These are phyloP conservation scores for Thelaira solivaga DNA, from an alignment of 2,888 invertebrate species.

Conservation along the genomic window DNA sequence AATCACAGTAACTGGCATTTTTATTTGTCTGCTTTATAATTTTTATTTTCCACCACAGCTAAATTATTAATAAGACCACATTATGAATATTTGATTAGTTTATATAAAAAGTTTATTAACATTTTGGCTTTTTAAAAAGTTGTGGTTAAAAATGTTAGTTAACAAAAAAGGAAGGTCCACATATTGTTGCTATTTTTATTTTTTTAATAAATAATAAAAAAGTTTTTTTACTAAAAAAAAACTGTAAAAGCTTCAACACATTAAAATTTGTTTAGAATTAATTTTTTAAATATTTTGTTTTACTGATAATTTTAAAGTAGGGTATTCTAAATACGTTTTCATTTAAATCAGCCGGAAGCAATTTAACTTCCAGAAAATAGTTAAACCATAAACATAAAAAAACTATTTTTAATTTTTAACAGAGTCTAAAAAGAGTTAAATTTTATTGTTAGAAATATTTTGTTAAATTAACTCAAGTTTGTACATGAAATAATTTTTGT, in stretches of 20 bases:
- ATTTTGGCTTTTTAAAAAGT: constrained; percentile 15
- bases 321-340: background rate
- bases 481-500: too few relatives aligned
- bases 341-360: constrained; percentile 35
- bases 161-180: background rate
- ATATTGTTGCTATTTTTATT: too few relatives aligned
- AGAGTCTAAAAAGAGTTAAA: background rate
- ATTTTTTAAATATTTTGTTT: background rate
- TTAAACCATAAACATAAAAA: constrained; percentile 9
- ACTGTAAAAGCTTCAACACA: too few relatives aligned
- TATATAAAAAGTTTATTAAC: constrained; percentile 1
- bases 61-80: constrained; percentile 28
- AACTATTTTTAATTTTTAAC: background rate
- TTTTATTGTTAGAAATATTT: background rate
- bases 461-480: too few relatives aligned
- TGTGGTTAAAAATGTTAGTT: constrained; percentile 15
- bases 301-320: background rate
- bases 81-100: constrained; percentile 25
- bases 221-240: too few relatives aligned
- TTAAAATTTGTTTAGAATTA: too few relatives aligned
- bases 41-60: background rate
- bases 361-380: constrained; percentile 35
- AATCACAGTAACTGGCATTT: background rate
- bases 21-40: background rate
- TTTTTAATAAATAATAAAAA: too few relatives aligned